Evolutionary conservation across 1,140 invertebrate genomes (phyloP), one percentile per base, ranked within the genome.

Genomic region (Drosophila aff.): DNA sequence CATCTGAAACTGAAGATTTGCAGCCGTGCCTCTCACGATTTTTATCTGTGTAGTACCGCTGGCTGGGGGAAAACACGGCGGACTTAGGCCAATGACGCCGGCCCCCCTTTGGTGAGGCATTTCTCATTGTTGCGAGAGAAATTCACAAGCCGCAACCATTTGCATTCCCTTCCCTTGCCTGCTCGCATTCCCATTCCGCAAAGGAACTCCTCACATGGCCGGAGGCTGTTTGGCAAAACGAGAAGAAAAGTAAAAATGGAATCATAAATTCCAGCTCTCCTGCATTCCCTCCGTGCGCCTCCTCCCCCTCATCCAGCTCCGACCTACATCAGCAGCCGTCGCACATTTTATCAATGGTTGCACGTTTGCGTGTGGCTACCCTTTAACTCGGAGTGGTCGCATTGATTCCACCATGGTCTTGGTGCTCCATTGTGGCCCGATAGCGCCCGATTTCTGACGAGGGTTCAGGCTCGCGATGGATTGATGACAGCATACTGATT

Each of bases 311-410:
- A 40, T 18, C 10, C 74, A 46, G 65, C 52, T 60, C 10, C 68
- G 57, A 89, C 77, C 72, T 74, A 79, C 82, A 79, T 82, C 82
- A 82, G 79, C 82, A 85, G 47, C 71, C 57, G 43, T 72, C 62
- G 52, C 81, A 69, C 81, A 79, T 79, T 83, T 83, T 76, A 83
- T 80, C 81, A 84, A 71, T 61, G 62, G 77, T 52, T 59, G 60
- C 69, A 82, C 66, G 74, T 72, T 82, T 71, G 53, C 62, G 75
- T 75, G 23, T 36, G 71, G 71, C 49, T 75, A 75, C 72, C 71
- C 72, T 75, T 64, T 50, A 40, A 31, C 40, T 47, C 18, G 23
- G 40, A 15, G 46, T 61, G 71, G 68, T 52, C 31, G 13, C 41
- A 46, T 71, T 26, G 67, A 50, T 41, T 52, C 28, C 8, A 41